Evolutionary conservation across 1,140 invertebrate species (phyloP), one percentile per base, ranked within the genome.

Genomic region (Zophobas morio): DNA sequence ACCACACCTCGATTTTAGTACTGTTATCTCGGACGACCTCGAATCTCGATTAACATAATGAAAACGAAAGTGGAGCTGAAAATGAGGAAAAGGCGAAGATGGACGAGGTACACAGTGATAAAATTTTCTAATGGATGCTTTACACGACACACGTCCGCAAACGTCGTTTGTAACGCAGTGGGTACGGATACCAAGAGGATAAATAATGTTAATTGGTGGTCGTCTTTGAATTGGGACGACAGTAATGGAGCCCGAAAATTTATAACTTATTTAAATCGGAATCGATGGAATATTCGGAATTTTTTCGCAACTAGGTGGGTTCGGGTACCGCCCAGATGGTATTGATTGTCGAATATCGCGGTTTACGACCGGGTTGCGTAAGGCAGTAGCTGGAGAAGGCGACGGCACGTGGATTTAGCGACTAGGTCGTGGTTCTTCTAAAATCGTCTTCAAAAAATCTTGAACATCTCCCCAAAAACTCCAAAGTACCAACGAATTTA

Each of bases 1-100:
- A 54, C 71, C 71, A 73, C 71, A 73, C 71, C 71, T 73, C 40
- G 71, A 73, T 73, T 73, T 73, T 73, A 73, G 71, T 73, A 73
- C 71, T 49, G 54, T 66, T 66, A 56, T 73, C 71, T 42, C 20
- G 4, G 49, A 5, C 49, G 71, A 54, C 71, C 71, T 73, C 71
- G 71, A 73, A 73, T 56, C 54, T 73, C 49, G 71, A 40, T 56
- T 73, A 56, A 73, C 49, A 73, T 56, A 73, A 73, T 40, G 71
- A 73, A 73, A 73, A 53, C 36, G 71, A 73, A 73, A 73, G 71
- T 73, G 37, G 32, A 73, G 33, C n/a, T 54, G 8, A 20, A 36
- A 8, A 3, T 2, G 20, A 66, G 39, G 60, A 66, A 42, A 47
- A 56, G 34, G 36, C 71, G 36, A 73, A 73, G 54, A 73, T 73